Base-by-base conservation (phyloP, 2,888 invertebrate species). In the Cistogaster globosa region DNA sequence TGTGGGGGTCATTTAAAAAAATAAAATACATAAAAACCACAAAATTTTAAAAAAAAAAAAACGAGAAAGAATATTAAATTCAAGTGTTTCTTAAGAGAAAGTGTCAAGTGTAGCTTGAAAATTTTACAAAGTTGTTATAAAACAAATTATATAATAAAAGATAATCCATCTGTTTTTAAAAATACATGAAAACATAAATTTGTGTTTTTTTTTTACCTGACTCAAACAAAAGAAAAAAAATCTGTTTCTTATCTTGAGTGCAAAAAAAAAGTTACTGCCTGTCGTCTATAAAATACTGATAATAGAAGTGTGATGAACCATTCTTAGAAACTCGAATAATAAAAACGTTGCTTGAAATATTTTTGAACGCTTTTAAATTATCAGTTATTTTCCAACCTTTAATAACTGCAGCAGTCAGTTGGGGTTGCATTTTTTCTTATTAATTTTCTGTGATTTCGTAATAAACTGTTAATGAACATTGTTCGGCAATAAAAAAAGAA, bases 81-180 rank as follows among this genome's bases (percentile, higher is more conserved):
- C 2, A 0, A 51, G 22, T 5, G 7, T 8, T 2, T 16, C 2
- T 18, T 16, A 65, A 53, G 48, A 12, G 12, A 42, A 42, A 18
- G 20, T 26, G 26, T 26, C 63, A 55, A 63, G n/a, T 26, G n/a
- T 32, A 14, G 51, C 48, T 26, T 32, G 65, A 36, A 58, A 80
- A 67, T 67, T 72, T 71, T 72, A 48, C 22, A 65, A 67, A 74
- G 45, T 36, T 78, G 32, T 14, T 38, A 0, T 2, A 32, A 74
- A 53, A 67, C 12, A 42, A 71, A 74, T 80, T 83, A 83, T 83
- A 83, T 83, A 83, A 83, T 77, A 72, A 42, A 80, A 42, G 14
- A 18, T 57, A 63, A 55, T 63, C 12, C 48, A 53, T 6, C 6
- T 12, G 2, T 51, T 36, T 63, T 20, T 45, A 22, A 45, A 22